Evolutionary conservation across 2,797 vertebrate species (phyloP), one percentile per base, ranked within the genome.

Genomic region (Pampus argenteus): DNA sequence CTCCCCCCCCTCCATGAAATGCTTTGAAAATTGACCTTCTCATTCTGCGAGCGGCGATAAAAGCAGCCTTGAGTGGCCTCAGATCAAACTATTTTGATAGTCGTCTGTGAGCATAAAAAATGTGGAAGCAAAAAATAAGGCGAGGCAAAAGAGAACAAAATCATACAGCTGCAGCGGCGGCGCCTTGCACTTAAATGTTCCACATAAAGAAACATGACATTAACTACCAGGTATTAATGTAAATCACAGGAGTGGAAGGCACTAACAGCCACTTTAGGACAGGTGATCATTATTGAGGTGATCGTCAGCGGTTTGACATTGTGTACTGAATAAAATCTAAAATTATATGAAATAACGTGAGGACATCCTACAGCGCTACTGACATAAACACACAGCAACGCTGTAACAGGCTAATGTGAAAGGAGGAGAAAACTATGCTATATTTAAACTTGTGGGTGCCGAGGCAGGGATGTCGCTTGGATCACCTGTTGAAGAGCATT

Each of bases 401-500:
- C 50, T 65, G 44, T 61, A 85, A 69, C 66, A 70, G 40, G 57
- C 56, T 76, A 79, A 82, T 28, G 56, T 14, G 74, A 47, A 76
- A 65, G 57, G 20, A 63, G 48, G 22, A 36, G 11, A 56, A 18
- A 73, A 42, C 17, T 20, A n/a, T 0, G 73, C 82, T 91, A 88
- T 86, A 87, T 91, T 91, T 88, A 88, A 88, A 87, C 86, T 78
- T 64, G 80, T 73, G 80, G 55, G 58, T 23, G 38, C 42, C 42
- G 57, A 76, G 82, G 76, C 79, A 56, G 59, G 67, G 80, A 77
- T 81, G 86, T 88, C 82, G 65, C 68, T 18, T 0, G 68, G 81
- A 84, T 90, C 88, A 92, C 91, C 91, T 92, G 91, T 88, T 87
- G 88, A 77, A 64, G 83, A 84, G 81, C 81, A 67, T 81, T 77